Evolutionary conservation across 2,888 invertebrate genomes (phyloP), one percentile per base, ranked within the genome.

Genomic region (Kuschelorhynchus macadamiae): DNA sequence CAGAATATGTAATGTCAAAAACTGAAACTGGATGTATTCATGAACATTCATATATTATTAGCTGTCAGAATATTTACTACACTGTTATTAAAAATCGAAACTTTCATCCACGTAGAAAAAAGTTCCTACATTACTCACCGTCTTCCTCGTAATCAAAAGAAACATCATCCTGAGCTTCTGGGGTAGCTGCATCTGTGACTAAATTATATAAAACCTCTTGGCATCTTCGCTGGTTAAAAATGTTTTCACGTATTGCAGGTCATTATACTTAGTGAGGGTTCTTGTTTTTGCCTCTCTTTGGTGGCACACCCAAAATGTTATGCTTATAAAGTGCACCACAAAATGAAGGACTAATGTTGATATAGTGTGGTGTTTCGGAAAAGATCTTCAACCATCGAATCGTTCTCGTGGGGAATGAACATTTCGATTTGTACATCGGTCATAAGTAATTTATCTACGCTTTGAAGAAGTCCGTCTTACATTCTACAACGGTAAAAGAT

Each of bases 151-250:
- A 36, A 36, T 9, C 36, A 9, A 7, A 36, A 36, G 3, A 36
- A 36, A 36, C 14, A 9, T 36, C 11, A 36, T 36, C 14, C 5
- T 12, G 36, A 36, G 3, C 14, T 36, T 36, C 36, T 36, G 36
- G 11, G 36, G 14, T 12, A 36, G 36, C 36, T 36, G 5, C 11
- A 36, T 36, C 3, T 36, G 36, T 36, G 36, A 36, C 36, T 12
- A 36, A 36, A 36, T 36, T 36, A 36, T 11, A 12, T 36, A 36
- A 36, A 36, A 36, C 36, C 2, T 36, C 36, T 36, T 36, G 36
- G 14, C 36, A 36, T 36, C 36, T 9, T 36, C 14, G 36, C 11
- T 36, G 36, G 36, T 36, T 3, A 36, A 11, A 36, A 36, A 36
- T 12, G 3, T 36, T 11, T 4, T 36, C 14, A 36, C 5, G 36